Conservation (phyloP, 2,113 vertebrate genomes). For the Anseranas semipalmata region DNA sequence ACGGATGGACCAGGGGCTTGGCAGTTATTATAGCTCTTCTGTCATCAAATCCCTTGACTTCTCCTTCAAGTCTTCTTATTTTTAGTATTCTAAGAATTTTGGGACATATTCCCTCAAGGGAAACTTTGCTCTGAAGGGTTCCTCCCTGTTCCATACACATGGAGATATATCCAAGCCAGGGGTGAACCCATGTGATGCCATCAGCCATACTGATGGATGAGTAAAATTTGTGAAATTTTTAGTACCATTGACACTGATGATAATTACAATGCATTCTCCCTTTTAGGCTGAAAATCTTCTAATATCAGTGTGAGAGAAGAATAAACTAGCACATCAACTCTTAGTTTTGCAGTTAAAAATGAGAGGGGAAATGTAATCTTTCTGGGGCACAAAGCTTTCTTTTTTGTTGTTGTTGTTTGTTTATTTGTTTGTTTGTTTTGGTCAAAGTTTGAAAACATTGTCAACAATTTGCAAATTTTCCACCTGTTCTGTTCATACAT, state of each 20-base stretch:
- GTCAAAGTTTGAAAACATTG: slow-evolving; percentile 5
- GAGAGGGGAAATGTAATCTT: background rate
- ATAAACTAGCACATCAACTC: background rate
- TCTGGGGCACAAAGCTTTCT: background rate
- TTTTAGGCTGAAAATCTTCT: background rate
- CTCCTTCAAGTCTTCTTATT: background rate
- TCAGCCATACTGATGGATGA: background rate
- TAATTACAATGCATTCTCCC: background rate
- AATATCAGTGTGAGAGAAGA: background rate
- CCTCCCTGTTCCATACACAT: background rate
- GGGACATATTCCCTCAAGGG: background rate
- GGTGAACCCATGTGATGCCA: background rate
- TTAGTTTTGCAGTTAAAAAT: background rate
- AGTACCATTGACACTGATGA: rapidly evolving
- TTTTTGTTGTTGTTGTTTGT: background rate
- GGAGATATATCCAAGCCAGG: background rate
- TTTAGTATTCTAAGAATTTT: background rate
- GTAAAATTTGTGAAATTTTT: background rate
- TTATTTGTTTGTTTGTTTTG: background rate
- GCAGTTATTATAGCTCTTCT: background rate
- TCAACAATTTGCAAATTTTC: slow-evolving; percentile 37
- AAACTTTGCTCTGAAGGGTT: background rate
- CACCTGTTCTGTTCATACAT: slow-evolving; percentile 14
- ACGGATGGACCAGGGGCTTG: background rate
- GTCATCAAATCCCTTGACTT: background rate